These are phyloP conservation scores for Pediacus dermestoides DNA, from an alignment of 2,888 invertebrate species.

Conservation along the genomic window DNA sequence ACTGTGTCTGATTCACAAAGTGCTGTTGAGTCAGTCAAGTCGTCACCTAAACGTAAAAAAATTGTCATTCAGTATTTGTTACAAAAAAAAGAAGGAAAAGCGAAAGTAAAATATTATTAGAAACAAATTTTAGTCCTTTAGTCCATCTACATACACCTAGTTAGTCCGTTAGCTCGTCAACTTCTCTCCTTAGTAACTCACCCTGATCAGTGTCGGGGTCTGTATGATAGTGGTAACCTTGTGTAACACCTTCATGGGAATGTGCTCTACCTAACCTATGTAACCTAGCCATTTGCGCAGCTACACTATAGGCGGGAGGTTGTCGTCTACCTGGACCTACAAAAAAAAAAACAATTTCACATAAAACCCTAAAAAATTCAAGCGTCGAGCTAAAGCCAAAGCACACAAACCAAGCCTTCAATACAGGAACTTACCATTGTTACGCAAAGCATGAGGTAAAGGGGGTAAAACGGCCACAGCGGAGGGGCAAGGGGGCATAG, in stretches of 20 bases:
- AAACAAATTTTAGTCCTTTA: too few relatives aligned
- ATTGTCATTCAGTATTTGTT: background rate
- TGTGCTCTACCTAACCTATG: constrained; percentile 79
- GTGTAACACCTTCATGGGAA: constrained; percentile 82
- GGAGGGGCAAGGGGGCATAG: constrained; percentile 53
- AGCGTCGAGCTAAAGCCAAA: background rate
- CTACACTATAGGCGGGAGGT: constrained; percentile 80
- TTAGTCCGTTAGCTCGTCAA: too few relatives aligned
- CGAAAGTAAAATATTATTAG: too few relatives aligned
- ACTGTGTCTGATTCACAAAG: constrained; percentile 43
- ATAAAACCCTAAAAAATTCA: constrained; percentile 2
- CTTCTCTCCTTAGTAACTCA: constrained; percentile 35
- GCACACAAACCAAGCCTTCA: constrained; percentile 1
- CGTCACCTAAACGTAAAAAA: constrained; percentile 15
- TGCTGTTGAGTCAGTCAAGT: constrained; percentile 28
- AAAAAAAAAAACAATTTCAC: constrained; percentile 11
- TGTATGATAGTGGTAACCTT: constrained; percentile 67
- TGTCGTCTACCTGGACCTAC: constrained; percentile 55
- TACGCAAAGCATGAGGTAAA: constrained; percentile 51
- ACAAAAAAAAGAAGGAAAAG: too few relatives aligned
- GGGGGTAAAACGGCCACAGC: constrained; percentile 63
- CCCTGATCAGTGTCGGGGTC: constrained; percentile 52
- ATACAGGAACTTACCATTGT: constrained; percentile 46
- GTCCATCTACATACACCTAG: too few relatives aligned
- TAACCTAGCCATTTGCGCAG: constrained; percentile 80